These are phyloP conservation scores for Archivesica marissinica DNA, from an alignment of 1,140 invertebrate genomes.

Conservation along the genomic window DNA sequence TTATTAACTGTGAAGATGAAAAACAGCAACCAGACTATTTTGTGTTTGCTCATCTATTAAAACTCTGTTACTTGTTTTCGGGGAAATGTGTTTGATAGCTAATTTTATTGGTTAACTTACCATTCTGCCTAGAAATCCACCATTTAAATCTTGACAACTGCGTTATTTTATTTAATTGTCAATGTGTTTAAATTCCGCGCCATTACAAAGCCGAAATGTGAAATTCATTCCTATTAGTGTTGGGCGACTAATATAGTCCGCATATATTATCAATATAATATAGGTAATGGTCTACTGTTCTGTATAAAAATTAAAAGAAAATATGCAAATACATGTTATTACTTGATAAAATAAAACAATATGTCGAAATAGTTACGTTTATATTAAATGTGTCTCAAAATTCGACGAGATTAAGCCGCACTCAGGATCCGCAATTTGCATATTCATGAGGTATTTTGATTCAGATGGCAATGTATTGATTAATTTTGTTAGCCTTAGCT, in stretches of 20 bases:
- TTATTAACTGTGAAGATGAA: background rate
- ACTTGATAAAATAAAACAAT: too few species aligned
- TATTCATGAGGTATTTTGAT: constrained; percentile 61
- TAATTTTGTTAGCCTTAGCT: constrained; percentile 19
- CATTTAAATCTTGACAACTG: too few species aligned
- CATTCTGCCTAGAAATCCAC: too few species aligned
- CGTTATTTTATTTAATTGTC: background rate
- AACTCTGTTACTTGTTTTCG: too few species aligned
- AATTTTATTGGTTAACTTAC: too few species aligned
- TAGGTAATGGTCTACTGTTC: too few species aligned
- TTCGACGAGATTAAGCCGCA: background rate
- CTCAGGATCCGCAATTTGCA: constrained; percentile 32
- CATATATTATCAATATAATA: too few species aligned
- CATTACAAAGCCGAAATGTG: background rate
- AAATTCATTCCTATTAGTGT: background rate
- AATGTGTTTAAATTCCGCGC: constrained; percentile 28
- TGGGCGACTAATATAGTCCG: background rate
- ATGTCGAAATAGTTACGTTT: background rate
- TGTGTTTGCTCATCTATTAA: too few species aligned
- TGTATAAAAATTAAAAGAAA: too few species aligned
- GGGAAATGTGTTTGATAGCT: too few species aligned
- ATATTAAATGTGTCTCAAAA: too few species aligned
- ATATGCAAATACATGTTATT: too few species aligned
- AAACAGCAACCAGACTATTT: background rate
- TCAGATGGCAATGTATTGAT: constrained; percentile 54